Base-by-base conservation (phyloP, 35 echinoderm and acorn worm genomes). In the Ophioderma brevispina region DNA sequence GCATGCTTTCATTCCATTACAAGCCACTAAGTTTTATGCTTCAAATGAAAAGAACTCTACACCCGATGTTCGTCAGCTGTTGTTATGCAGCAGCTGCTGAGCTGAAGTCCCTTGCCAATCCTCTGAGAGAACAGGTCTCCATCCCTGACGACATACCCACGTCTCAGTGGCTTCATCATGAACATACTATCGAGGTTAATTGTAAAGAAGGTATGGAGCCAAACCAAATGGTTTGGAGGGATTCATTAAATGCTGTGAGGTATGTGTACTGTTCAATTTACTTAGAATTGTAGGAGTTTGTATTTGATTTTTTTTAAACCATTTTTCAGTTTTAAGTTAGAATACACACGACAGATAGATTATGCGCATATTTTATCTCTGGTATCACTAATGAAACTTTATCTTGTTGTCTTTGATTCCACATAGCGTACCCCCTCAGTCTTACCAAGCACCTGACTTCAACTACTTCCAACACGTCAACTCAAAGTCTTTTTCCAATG, bases 231-330 rank as follows among this genome's bases (percentile, higher is more conserved):
- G 95, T 33, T 99, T 93, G 97, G 97, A 99, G 43, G 97, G 97
- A 38, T 99, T 99, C 38, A 91, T 99, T 79, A 99, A 99, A 70
- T 99, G 97, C 36, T 99, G 97, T 50, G 93, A 99, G 93, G 97
- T 99, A 63, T 86, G 90, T 25, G 59, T 30, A 25, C 59, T 70
- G 10, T 25, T 70, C 59, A 25, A 13, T 25, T 70, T 70, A 25
- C 46, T 52, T 52, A 11, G 8, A 52, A 8, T 52, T 52, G 21
- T 8, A 52, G 21, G 8, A 52, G 8, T 11, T 52, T 52, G 46
- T n/a, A n/a, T n/a, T 52, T 52, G 46, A 11, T 52, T 52, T 52
- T 8, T 52, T 52, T 52, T 21, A 52, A 52, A n/a, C n/a, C n/a
- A n/a, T n/a, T n/a, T 52, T 78, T 78, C n/a, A 32, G n/a, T 78